phyloP scores from a whole-genome alignment of 2,113 vertebrate species.

The Smithornis capensis region DNA sequence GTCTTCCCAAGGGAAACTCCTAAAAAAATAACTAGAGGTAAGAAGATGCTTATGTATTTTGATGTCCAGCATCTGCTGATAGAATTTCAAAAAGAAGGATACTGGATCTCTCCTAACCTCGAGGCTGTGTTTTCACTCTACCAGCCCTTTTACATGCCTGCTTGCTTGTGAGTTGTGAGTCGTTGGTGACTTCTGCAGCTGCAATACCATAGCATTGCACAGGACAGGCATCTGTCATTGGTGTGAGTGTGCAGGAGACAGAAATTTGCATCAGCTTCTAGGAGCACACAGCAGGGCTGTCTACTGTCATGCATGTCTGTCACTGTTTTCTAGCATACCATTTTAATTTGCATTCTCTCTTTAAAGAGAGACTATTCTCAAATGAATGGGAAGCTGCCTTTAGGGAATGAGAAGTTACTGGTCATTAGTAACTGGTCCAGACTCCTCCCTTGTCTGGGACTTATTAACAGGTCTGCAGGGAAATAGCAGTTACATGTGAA shows the following conservation, averaged over 20 bases:
- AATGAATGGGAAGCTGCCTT: not conserved
- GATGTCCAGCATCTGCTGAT: not conserved
- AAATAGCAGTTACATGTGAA: conserved; percentile 28
- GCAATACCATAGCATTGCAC: fast-evolving
- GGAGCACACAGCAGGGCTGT: not conserved
- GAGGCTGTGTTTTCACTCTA: not conserved
- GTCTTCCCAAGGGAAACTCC: not conserved
- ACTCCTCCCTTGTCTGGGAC: not conserved
- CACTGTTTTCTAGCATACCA: fast-evolving
- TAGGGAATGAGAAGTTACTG: not conserved
- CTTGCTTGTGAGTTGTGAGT: not conserved
- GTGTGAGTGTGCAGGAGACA: not conserved
- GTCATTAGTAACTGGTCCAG: not conserved
- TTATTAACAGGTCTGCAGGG: not conserved
- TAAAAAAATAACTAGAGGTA: not conserved
- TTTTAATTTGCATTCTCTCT: not conserved
- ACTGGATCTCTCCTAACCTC: not conserved
- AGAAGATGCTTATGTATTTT: not conserved
- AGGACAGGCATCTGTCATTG: not conserved
- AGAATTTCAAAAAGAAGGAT: not conserved
- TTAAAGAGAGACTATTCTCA: not conserved
- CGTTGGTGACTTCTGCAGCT: not conserved
- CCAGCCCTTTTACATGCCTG: not conserved
- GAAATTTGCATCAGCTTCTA: not conserved
- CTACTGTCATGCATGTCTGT: not conserved